These are phyloP conservation scores for Tribolium castaneum DNA, from an alignment of 1,140 invertebrate genomes.

Conservation along the genomic window DNA sequence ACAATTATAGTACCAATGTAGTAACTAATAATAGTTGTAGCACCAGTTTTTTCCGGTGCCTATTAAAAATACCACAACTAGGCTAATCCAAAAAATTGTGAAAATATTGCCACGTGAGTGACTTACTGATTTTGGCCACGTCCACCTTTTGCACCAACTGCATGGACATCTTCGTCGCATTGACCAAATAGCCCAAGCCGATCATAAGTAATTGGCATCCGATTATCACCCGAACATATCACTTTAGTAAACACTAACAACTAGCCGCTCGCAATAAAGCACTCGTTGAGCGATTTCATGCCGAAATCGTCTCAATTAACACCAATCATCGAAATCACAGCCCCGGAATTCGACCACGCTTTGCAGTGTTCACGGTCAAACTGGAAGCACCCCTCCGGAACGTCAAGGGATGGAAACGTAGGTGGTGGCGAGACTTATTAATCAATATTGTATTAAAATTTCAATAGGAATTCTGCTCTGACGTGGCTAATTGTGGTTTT, in stretches of 20 bases:
- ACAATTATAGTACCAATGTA: too few species aligned
- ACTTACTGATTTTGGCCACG: conserved; percentile 40
- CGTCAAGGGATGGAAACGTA: neutral
- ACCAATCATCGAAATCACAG: conserved; percentile 1
- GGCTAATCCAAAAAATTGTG: too few species aligned
- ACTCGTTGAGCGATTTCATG: neutral
- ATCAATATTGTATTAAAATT: neutral
- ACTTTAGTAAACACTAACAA: neutral
- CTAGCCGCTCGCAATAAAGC: neutral
- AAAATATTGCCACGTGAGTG: neutral
- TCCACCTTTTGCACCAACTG: conserved; percentile 46
- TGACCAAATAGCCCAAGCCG: conserved; percentile 42
- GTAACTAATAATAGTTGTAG: too few species aligned
- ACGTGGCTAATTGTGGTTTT: neutral
- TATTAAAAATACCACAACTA: too few species aligned
- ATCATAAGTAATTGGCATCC: conserved; percentile 28
- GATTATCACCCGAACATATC: conserved; percentile 21
- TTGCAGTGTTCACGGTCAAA: conserved; percentile 27
- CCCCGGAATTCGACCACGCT: conserved; percentile 17
- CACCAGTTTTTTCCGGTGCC: too few species aligned
- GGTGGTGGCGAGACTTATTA: neutral
- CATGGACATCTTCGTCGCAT: conserved; percentile 44
- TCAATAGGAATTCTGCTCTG: neutral
- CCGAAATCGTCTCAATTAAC: conserved; percentile 1
- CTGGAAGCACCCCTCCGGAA: conserved; percentile 17